Evolutionary conservation across 2,113 vertebrate genomes (phyloP).

Genomic region (Mobula birostris): DNA sequence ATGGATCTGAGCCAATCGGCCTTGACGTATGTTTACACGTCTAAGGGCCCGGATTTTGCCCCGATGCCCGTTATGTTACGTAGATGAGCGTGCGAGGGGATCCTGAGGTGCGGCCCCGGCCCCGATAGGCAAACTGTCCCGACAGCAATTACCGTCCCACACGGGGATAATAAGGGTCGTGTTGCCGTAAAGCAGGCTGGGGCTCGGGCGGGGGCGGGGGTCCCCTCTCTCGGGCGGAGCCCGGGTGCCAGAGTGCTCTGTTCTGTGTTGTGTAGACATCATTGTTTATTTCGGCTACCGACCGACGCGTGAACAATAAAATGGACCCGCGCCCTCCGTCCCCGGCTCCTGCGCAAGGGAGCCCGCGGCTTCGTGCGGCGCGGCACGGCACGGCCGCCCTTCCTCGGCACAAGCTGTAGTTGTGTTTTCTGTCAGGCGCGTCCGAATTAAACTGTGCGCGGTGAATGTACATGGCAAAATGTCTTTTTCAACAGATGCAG

Average conservation of each 20-base stretch:
- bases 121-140: not conserved
- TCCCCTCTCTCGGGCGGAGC: too few species aligned
- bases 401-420: too few species aligned
- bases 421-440: too few species aligned
- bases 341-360: too few species aligned
- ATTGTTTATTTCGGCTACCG: not conserved
- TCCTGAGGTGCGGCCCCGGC: not conserved
- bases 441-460: not conserved
- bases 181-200: too few species aligned
- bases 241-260: not conserved
- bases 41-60: conserved; percentile 16
- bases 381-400: too few species aligned
- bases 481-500: not conserved
- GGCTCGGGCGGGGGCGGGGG: too few species aligned
- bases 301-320: conserved; percentile 34
- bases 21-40: conserved; percentile 10
- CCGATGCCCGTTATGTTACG: not conserved
- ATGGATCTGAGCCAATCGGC: conserved; percentile 13
- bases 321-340: not conserved
- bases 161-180: too few species aligned
- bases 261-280: not conserved
- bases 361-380: too few species aligned
- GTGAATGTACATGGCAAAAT: not conserved
- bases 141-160: not conserved
- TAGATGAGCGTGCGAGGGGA: not conserved